Conservation (phyloP, 2,888 invertebrate species). For the Drosophila koepferae region DNA sequence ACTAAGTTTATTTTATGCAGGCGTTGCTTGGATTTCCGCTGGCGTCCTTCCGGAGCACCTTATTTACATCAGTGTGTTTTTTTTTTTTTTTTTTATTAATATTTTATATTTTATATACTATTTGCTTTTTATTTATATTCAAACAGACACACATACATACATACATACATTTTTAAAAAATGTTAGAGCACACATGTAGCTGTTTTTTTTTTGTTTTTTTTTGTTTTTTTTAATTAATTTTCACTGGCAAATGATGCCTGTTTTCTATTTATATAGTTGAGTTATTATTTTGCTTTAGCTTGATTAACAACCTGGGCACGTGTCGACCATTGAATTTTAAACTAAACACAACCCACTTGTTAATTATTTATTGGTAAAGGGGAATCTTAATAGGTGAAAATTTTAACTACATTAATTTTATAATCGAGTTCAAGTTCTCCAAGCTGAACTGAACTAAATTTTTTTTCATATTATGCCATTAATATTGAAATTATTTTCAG, state of each 20-base stretch:
- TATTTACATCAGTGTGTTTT: conserved; percentile 36
- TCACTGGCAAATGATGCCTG: conserved; percentile 46
- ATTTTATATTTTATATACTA: too few relatives aligned
- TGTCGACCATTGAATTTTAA: conserved; percentile 23
- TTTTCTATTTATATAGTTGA: conserved; percentile 29
- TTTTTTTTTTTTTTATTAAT: neutral
- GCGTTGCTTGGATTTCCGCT: conserved; percentile 59
- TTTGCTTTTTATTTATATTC: conserved; percentile 22
- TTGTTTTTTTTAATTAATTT: conserved; percentile 74
- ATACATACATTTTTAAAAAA: neutral
- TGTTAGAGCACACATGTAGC: neutral
- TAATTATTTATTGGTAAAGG: conserved; percentile 29
- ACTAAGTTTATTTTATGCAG: conserved; percentile 46
- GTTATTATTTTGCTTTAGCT: conserved; percentile 41
- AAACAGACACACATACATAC: conserved; percentile 10
- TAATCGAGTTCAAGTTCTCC: neutral
- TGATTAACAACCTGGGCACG: conserved; percentile 49
- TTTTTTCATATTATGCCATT: neutral
- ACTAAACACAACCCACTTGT: conserved; percentile 22
- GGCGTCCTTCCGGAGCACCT: conserved; percentile 41
- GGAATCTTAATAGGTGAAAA: neutral
- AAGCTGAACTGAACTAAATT: neutral
- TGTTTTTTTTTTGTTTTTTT: conserved; percentile 57
- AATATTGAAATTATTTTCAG: too few relatives aligned
- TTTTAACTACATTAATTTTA: neutral